Evolutionary conservation across 64 coral and sea anemone genomes (phyloP).

Genomic region (Stichodactyla helianthus): DNA sequence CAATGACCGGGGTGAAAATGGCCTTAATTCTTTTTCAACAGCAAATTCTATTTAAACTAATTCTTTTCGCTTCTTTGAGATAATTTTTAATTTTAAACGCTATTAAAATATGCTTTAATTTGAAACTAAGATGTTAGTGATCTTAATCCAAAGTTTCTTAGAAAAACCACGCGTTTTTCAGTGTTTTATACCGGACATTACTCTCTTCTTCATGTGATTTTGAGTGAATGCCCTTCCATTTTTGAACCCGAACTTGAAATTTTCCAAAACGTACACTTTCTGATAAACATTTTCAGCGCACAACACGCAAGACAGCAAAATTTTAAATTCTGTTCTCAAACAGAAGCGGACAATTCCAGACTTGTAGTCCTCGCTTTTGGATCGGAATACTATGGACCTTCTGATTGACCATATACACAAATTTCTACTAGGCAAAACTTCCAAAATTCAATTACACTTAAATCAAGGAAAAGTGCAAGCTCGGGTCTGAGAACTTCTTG

Average conservation of each 20-base stretch:
- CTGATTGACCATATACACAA: slow-evolving; percentile 64
- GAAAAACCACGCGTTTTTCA: background rate
- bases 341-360: too few species aligned
- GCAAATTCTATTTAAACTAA: background rate
- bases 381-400: too few species aligned
- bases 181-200: background rate
- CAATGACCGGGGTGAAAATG: background rate
- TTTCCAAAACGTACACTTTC: too few species aligned
- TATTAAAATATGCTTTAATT: background rate
- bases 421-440: slow-evolving; percentile 30
- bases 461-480: background rate
- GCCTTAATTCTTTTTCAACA: background rate
- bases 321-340: too few species aligned
- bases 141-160: background rate
- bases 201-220: too few species aligned
- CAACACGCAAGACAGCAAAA: too few species aligned
- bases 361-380: too few species aligned
- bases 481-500: slow-evolving; percentile 36
- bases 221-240: too few species aligned
- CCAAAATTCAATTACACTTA: slow-evolving; percentile 81
- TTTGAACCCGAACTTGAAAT: too few species aligned
- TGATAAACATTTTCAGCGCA: too few species aligned
- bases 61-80: background rate
- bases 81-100: slow-evolving; percentile 7
- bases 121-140: background rate